These are phyloP conservation scores for Magallana angulata DNA, from an alignment of 1,140 invertebrate genomes.

Conservation along the genomic window DNA sequence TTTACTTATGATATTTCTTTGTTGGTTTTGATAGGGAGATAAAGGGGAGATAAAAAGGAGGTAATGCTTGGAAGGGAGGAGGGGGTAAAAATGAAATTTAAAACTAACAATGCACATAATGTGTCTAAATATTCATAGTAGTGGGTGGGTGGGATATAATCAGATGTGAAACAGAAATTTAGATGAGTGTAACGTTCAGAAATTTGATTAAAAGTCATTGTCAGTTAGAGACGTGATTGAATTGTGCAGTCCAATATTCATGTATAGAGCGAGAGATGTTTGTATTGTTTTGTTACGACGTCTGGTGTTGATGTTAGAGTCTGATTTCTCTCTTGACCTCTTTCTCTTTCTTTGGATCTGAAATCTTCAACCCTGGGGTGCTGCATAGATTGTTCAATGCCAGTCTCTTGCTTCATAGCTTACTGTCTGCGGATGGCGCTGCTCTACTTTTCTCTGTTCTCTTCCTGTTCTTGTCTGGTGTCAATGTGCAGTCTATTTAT, in stretches of 20 bases:
- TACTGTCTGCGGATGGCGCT: neutral
- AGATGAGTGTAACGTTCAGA: too few relatives aligned
- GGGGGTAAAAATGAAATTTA: too few relatives aligned
- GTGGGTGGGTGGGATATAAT: too few relatives aligned
- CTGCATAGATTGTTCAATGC: neutral
- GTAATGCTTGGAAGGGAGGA: too few relatives aligned
- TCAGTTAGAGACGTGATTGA: neutral
- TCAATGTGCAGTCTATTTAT: neutral
- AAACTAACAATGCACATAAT: too few relatives aligned
- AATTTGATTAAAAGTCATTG: too few relatives aligned
- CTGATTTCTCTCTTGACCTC: neutral
- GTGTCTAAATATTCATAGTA: too few relatives aligned
- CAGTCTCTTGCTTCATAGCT: neutral
- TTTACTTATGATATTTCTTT: too few relatives aligned
- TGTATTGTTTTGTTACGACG: constrained; percentile 20
- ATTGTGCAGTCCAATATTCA: neutral
- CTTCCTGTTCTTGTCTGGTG: constrained; percentile 10
- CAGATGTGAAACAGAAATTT: too few relatives aligned
- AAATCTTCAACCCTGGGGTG: neutral
- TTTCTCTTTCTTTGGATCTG: neutral
- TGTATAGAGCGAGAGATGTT: neutral
- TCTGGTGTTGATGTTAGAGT: constrained; percentile 30
- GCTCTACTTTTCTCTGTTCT: neutral
- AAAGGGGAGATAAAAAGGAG: too few relatives aligned
- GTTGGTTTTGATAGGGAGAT: too few relatives aligned